These are phyloP conservation scores for Campylomormyrus numenius DNA, from an alignment of 2,113 vertebrate genomes.

Conservation along the genomic window DNA sequence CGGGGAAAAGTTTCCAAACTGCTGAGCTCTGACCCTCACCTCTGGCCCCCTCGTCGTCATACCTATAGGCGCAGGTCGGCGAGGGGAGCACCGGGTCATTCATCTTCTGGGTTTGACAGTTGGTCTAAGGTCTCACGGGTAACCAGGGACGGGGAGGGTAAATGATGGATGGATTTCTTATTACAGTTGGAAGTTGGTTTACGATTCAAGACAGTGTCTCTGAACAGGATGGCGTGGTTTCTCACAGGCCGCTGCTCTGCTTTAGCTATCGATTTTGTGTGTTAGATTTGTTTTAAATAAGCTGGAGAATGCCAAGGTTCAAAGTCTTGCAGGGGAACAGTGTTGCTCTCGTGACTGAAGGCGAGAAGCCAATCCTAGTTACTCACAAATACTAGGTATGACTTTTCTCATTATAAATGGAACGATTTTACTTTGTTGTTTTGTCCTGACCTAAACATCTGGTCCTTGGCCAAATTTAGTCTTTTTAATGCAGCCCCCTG, in stretches of 20 bases:
- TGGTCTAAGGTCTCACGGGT: background rate
- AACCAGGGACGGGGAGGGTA: background rate
- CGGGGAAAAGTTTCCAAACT: constrained; percentile 10
- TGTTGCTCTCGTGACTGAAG: background rate
- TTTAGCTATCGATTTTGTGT: background rate
- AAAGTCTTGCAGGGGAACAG: background rate
- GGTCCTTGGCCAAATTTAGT: background rate
- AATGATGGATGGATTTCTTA: constrained; percentile 1
- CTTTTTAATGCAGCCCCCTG: background rate
- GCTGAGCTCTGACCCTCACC: constrained; percentile 30
- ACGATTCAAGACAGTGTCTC: background rate
- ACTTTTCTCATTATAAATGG: background rate
- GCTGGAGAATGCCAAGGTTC: background rate
- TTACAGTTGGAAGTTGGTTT: background rate
- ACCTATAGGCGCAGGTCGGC: constrained; percentile 34
- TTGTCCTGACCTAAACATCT: background rate
- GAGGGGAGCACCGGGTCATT: background rate
- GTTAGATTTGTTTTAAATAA: background rate
- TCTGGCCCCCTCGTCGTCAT: constrained; percentile 40
- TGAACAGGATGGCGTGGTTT: background rate
- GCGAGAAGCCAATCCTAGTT: background rate
- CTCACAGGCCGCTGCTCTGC: background rate
- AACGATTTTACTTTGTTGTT: background rate
- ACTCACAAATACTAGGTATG: background rate
- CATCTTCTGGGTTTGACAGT: background rate